Percentiles rank a stretch among this genome's conserved stretches.
These are phyloP conservation scores for Zygothrica quintamaculata DNA, from an alignment of 2,888 invertebrate genomes.

Conservation along the genomic window DNA sequence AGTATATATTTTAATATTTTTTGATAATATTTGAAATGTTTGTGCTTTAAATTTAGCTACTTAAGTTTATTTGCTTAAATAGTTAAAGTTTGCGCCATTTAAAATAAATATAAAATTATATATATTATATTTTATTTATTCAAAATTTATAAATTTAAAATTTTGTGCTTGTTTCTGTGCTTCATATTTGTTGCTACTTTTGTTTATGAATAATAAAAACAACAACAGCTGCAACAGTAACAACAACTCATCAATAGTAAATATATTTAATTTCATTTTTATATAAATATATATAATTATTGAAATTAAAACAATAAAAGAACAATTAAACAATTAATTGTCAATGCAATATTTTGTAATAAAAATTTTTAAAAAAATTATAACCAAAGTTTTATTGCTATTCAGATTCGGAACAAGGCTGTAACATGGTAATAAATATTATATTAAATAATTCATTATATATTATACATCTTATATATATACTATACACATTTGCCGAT, in stretches of 20 bases:
- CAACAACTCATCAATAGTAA: slow-evolving; percentile 61
- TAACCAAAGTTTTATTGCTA: not conserved
- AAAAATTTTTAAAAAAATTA: slow-evolving; percentile 58
- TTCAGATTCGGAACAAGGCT: too few species aligned
- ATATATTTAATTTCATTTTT: slow-evolving; percentile 58
- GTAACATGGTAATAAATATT: too few species aligned
- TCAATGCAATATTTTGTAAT: slow-evolving; percentile 80
- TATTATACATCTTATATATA: too few species aligned
- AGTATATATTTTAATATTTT: slow-evolving; percentile 1
- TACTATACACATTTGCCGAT: too few species aligned
- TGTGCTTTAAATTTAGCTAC: slow-evolving; percentile 62
- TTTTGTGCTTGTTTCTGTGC: slow-evolving; percentile 25
- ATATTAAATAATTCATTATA: too few species aligned
- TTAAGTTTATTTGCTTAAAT: slow-evolving; percentile 64
- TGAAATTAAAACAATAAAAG: slow-evolving; percentile 53
- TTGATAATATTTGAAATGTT: not conserved
- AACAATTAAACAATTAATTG: slow-evolving; percentile 69
- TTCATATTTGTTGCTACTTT: slow-evolving; percentile 1
- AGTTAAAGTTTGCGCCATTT: slow-evolving; percentile 51
- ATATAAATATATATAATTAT: slow-evolving; percentile 48
- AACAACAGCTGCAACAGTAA: too few species aligned
- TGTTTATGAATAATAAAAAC: not conserved
- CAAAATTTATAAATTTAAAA: slow-evolving; percentile 9
- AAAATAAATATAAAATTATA: slow-evolving; percentile 2
- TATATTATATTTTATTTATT: slow-evolving; percentile 1